Percentiles rank a stretch among this genome's conserved stretches.
Conservation (phyloP, 2,888 invertebrate genomes). For the Lycocerus yunnanus region DNA sequence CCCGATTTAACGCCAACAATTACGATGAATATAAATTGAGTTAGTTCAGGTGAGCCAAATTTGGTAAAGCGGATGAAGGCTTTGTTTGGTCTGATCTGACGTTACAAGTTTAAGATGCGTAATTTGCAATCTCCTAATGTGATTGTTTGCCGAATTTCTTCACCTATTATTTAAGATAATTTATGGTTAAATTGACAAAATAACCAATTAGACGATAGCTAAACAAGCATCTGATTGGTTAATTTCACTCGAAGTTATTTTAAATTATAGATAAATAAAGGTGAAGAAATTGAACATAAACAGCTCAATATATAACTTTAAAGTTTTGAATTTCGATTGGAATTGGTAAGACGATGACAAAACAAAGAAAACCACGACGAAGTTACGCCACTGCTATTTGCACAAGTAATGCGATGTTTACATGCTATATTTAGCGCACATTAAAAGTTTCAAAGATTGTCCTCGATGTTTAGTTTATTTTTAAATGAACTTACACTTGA, state of each 20-base stretch:
- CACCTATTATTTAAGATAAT: too few species aligned
- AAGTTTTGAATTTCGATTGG: too few species aligned
- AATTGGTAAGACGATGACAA: too few species aligned
- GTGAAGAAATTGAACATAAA: too few species aligned
- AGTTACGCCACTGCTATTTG: not conserved
- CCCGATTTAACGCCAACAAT: not conserved
- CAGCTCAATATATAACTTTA: too few species aligned
- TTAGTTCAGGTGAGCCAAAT: not conserved
- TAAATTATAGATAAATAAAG: too few species aligned
- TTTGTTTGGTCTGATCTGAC: not conserved
- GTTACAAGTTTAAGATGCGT: not conserved
- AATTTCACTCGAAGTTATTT: too few species aligned
- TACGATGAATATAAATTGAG: not conserved
- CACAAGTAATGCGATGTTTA: not conserved
- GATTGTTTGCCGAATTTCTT: too few species aligned
- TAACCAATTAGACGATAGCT: too few species aligned
- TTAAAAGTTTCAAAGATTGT: not conserved
- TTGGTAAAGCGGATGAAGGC: not conserved
- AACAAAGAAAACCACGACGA: not conserved
- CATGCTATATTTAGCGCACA: not conserved
- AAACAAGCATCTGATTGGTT: too few species aligned
- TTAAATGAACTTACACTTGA: not conserved
- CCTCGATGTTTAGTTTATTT: not conserved
- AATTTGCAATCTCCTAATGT: too few species aligned
- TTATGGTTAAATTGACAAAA: too few species aligned